Base-by-base conservation (phyloP, 2,888 invertebrate species). In the Cremastinae sp. region DNA sequence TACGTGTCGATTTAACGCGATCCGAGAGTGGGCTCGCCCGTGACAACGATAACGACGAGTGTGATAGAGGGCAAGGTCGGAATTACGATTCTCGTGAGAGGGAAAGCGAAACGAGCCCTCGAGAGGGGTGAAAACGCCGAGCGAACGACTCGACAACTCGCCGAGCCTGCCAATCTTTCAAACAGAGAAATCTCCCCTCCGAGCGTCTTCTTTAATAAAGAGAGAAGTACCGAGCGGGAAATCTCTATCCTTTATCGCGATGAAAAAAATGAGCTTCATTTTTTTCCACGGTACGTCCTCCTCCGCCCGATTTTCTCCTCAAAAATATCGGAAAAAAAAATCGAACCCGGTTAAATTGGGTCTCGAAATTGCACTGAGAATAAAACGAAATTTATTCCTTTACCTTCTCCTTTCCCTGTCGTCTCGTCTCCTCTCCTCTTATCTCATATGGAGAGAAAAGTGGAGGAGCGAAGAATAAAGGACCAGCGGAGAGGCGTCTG, bases 271-370 rank as follows among this genome's bases (percentile, higher is more conserved):
- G 62, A 9, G 12, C 51, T 10, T 41, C 5, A 51, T 64, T 49
- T 64, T 47, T 64, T 51, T 39, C 14, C 8, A 9, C 39, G 43
- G 22, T 53, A n/a, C n/a, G n/a, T 41, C 58, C 37, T 58, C 37
- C 43, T 64, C 9, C 16, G 16, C 47, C 20, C n/a, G 22, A 16
- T 51, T 39, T 39, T 20, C 43, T 45, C 51, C 55, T 53, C 2
- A 9, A 41, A 41, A n/a, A 41, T 41, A 41, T 12, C 28, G 28
- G 5, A 28, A 28, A 41, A n/a, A 41, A 2, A 41, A 41, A 41
- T 56, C 10, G 71, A 75, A 62, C 55, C 66, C 35, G 66, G 49
- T 14, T 65, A 56, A 53, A 49, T 68, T 72, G 28, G 28, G 5
- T 2, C 28, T 28, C 28, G 28, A 28, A 28, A 28, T 28, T 28